These are phyloP conservation scores for Drosophila athabasca DNA, from an alignment of 1,140 invertebrate species.

Conservation along the genomic window DNA sequence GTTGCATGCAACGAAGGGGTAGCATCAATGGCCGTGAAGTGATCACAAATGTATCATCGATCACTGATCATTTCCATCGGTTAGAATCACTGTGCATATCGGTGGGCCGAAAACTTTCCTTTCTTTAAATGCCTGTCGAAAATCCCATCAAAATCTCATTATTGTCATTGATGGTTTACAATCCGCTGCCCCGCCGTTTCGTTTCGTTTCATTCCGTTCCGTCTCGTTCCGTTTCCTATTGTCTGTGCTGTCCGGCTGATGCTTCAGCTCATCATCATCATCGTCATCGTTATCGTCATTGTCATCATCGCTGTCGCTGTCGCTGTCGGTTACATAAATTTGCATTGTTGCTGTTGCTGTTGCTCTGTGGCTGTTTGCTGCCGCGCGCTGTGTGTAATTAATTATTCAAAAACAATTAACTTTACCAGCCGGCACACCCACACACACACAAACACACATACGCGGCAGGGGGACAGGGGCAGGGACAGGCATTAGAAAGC, in stretches of 20 bases:
- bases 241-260: no score
- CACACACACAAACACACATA: constrained; percentile 6
- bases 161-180: constrained; percentile 59
- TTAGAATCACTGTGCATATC: not conserved
- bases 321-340: constrained; percentile 41
- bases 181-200: constrained; percentile 7
- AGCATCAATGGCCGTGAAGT: no score
- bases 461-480: not conserved
- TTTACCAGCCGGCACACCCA: constrained; percentile 47
- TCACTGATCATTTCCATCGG: not conserved
- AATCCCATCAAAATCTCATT: constrained; percentile 65
- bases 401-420: constrained; percentile 79
- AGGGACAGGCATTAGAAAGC: constrained; percentile 44
- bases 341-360: constrained; percentile 26
- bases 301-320: constrained; percentile 2
- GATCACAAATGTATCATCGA: no score
- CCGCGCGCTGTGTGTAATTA: constrained; percentile 56
- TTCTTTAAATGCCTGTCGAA: constrained; percentile 25
- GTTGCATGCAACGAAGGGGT: not conserved
- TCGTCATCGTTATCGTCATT: constrained; percentile 4
- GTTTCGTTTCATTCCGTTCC: not conserved
- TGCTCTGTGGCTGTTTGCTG: constrained; percentile 23
- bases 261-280: not conserved
- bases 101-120: not conserved
- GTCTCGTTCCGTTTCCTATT: no score